Evolutionary conservation across 2,797 vertebrate species (phyloP).

Genomic region (Glossophaga mutica): DNA sequence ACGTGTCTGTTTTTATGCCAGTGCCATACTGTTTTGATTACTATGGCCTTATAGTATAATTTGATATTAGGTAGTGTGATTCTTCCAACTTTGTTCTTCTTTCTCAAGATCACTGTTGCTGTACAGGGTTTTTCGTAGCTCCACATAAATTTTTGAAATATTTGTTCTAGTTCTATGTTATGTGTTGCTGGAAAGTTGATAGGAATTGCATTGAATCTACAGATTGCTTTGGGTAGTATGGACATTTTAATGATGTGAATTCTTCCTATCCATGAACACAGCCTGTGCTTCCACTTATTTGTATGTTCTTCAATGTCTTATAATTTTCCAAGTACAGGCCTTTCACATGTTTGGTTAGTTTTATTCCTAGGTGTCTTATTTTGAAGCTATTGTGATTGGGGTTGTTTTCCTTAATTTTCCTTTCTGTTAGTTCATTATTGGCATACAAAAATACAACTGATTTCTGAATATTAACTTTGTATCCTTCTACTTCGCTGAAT

Average conservation of each 20-base stretch:
- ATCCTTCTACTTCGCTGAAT: no score
- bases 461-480: no score
- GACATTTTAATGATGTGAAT: background rate
- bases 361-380: no score
- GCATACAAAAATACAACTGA: no score
- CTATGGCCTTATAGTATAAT: background rate
- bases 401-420: no score
- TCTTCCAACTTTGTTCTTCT: background rate
- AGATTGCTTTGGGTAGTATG: background rate
- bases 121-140: background rate
- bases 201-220: background rate
- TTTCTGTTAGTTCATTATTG: no score
- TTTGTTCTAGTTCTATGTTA: background rate
- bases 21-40: background rate
- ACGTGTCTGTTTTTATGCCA: background rate
- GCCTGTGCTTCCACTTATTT: background rate
- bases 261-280: background rate
- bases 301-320: background rate
- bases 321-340: no score
- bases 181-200: background rate
- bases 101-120: background rate
- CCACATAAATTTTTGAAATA: background rate
- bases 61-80: background rate
- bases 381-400: no score
- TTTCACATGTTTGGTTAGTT: no score